These are phyloP conservation scores for Crax fasciolata DNA, from an alignment of 2,797 vertebrate species.

Conservation along the genomic window DNA sequence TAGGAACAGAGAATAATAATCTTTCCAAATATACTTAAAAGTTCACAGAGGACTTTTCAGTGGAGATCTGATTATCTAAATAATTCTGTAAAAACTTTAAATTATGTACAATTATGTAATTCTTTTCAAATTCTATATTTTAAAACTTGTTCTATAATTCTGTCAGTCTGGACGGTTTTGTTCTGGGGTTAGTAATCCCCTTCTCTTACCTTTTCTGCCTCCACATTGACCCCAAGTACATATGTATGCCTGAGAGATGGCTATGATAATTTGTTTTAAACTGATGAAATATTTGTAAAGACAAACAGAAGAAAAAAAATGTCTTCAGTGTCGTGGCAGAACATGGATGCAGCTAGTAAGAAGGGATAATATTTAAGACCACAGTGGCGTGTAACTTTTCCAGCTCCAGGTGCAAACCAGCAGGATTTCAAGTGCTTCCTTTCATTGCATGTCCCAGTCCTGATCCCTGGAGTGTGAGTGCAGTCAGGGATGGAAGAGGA, in stretches of 20 bases:
- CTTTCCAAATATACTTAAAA: constrained; percentile 6
- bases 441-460: not conserved
- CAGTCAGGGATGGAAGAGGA: not conserved
- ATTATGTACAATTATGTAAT: not conserved
- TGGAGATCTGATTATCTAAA: not conserved
- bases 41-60: not conserved
- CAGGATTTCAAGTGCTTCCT: not conserved
- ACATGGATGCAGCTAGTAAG: not conserved
- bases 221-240: not conserved
- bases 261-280: not conserved
- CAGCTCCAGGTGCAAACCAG: not conserved
- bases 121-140: not conserved
- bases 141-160: not conserved
- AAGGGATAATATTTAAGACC: not conserved
- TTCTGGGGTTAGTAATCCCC: not conserved
- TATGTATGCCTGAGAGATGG: not conserved
- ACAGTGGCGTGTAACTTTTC: not conserved
- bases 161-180: not conserved
- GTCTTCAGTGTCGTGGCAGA: not conserved
- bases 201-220: not conserved
- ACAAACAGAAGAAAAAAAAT: not conserved
- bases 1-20: not conserved
- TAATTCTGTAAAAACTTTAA: not conserved
- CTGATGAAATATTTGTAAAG: not conserved
- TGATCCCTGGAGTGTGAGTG: no score